phyloP scores from a whole-genome alignment of 2,888 invertebrate species.

The Melanotus villosus region DNA sequence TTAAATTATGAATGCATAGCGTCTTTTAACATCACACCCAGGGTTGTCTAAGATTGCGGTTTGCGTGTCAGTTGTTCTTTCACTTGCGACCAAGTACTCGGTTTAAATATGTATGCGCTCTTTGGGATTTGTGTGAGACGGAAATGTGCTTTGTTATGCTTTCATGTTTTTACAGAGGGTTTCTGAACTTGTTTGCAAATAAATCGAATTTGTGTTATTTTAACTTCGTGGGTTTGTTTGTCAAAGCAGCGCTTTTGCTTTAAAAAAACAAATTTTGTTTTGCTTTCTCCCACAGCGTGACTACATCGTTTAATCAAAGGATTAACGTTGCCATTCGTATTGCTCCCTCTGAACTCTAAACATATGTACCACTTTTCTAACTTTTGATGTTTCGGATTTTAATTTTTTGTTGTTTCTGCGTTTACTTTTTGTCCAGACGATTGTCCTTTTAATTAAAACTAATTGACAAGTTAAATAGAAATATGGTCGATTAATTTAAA shows the following conservation, averaged over 20 bases:
- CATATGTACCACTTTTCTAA: constrained; percentile 9
- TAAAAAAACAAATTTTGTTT: constrained; percentile 40
- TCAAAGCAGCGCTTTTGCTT: constrained; percentile 36
- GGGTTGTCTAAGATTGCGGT: constrained; percentile 36
- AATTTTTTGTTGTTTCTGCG: not conserved
- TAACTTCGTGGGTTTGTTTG: constrained; percentile 46
- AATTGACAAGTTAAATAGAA: too few relatives aligned
- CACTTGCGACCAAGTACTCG: constrained; percentile 35
- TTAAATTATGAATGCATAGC: constrained; percentile 21
- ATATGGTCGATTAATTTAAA: too few relatives aligned
- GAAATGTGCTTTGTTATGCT: constrained; percentile 44
- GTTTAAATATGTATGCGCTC: constrained; percentile 52
- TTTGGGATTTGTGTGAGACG: constrained; percentile 47
- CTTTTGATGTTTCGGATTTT: not conserved
- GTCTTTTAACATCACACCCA: constrained; percentile 19
- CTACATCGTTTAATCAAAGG: constrained; percentile 41
- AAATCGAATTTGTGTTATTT: constrained; percentile 54
- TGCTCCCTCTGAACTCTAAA: constrained; percentile 1
- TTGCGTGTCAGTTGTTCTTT: constrained; percentile 39
- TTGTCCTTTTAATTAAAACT: too few relatives aligned
- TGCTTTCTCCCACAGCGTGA: constrained; percentile 30
- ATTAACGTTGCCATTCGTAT: constrained; percentile 27
- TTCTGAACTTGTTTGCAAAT: constrained; percentile 52
- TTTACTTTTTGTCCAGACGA: too few relatives aligned
- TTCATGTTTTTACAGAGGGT: constrained; percentile 49